Percentiles rank a stretch among this genome's conserved stretches.
Conservation (phyloP, 1,140 invertebrate species). For the Platyscapa corneri region DNA sequence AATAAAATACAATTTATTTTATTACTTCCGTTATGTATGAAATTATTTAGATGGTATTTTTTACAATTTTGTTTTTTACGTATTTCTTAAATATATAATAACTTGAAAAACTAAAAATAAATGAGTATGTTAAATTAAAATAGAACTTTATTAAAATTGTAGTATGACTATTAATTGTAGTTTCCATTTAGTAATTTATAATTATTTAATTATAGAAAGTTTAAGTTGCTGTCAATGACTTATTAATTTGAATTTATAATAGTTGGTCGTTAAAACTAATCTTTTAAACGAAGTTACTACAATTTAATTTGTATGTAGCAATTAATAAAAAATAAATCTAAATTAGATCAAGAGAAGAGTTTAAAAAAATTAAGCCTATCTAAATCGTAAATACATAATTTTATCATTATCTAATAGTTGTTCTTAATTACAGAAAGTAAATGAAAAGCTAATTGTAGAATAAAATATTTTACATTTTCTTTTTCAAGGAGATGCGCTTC, state of each 20-base stretch:
- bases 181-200: neutral
- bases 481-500: conserved; percentile 25
- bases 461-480: conserved; percentile 17
- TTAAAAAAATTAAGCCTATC: neutral
- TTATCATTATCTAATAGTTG: neutral
- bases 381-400: neutral
- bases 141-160: neutral
- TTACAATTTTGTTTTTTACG: neutral
- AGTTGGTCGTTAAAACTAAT: neutral
- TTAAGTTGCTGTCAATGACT: neutral
- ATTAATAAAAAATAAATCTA: neutral
- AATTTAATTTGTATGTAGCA: neutral
- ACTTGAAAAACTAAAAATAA: neutral
- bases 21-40: neutral
- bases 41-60: neutral
- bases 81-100: neutral
- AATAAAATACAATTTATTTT: conserved; percentile 6
- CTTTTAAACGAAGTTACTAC: neutral
- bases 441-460: neutral
- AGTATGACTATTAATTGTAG: neutral
- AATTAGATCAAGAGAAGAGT: neutral
- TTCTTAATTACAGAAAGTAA: conserved; percentile 1
- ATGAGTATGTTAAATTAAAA: neutral
- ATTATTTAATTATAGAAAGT: neutral
- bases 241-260: neutral